Conservation (phyloP, 2,888 invertebrate genomes). For the Ormia ochracea region DNA sequence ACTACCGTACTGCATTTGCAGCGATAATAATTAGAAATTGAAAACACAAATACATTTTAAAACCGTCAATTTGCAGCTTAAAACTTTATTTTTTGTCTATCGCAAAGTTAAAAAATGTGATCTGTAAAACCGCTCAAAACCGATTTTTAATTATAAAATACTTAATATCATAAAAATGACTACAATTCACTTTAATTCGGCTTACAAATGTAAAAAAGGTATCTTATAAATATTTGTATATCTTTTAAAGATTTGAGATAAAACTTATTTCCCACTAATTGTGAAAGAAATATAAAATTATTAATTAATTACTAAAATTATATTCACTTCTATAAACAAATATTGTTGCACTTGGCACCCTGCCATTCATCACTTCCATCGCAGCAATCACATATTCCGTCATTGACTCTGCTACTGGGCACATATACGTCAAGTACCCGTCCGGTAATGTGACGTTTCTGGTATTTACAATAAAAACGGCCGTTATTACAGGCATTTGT, state of each 20-base stretch:
- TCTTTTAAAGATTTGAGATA: slow-evolving; percentile 8
- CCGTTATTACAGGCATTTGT: slow-evolving; percentile 93
- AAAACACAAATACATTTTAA: too few species aligned
- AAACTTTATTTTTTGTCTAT: too few species aligned
- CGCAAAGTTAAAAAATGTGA: too few species aligned
- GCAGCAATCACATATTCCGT: slow-evolving; percentile 95
- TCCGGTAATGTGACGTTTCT: slow-evolving; percentile 75
- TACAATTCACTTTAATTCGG: background rate
- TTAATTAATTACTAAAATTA: slow-evolving; percentile 5
- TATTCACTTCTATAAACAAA: slow-evolving; percentile 67
- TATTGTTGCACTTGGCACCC: slow-evolving; percentile 68
- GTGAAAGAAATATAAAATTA: slow-evolving; percentile 3
- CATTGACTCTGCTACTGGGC: slow-evolving; percentile 90
- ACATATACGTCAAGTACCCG: slow-evolving; percentile 77
- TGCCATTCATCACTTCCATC: slow-evolving; percentile 93
- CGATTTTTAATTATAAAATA: too few species aligned
- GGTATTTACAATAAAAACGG: slow-evolving; percentile 85
- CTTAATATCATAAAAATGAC: too few species aligned
- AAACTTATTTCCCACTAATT: background rate
- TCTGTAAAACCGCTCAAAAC: too few species aligned
- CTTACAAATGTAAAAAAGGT: background rate
- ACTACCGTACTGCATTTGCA: too few species aligned
- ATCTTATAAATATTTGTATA: background rate
- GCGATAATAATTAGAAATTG: too few species aligned
- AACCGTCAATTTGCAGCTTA: too few species aligned